These are phyloP conservation scores for Trachelus troglodyta DNA, from an alignment of 2,888 invertebrate genomes.

Conservation along the genomic window DNA sequence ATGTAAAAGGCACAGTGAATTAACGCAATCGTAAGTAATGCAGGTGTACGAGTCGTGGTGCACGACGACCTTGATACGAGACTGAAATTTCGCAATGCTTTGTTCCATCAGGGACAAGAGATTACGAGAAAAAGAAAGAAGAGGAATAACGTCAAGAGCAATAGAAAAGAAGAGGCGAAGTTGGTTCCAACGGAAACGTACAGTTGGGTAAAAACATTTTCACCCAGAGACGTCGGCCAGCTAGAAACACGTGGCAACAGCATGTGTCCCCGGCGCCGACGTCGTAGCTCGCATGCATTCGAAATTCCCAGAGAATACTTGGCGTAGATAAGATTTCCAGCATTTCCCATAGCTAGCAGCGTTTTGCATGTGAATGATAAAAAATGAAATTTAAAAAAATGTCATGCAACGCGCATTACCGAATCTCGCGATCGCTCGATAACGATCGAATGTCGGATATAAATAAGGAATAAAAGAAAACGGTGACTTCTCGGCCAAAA, in stretches of 20 bases:
- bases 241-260: slow-evolving; percentile 37
- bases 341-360: neutral
- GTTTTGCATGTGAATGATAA: neutral
- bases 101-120: neutral
- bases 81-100: neutral
- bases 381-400: neutral
- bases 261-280: slow-evolving; percentile 26
- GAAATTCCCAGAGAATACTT: neutral
- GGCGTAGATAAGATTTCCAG: neutral
- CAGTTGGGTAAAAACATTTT: neutral
- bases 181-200: neutral
- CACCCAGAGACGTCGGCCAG: neutral
- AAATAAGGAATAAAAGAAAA: neutral
- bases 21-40: neutral
- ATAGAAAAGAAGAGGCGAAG: neutral
- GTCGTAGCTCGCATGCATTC: neutral
- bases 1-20: neutral
- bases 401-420: neutral
- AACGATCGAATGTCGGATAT: neutral
- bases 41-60: neutral
- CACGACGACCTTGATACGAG: neutral
- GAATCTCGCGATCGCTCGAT: neutral
- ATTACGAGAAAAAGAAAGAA: neutral
- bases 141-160: neutral
- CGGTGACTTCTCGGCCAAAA: rapidly evolving